Percentiles rank a stretch among this genome's conserved stretches.
Conservation (phyloP, 2,888 invertebrate species). For the Sphinx pinastri region DNA sequence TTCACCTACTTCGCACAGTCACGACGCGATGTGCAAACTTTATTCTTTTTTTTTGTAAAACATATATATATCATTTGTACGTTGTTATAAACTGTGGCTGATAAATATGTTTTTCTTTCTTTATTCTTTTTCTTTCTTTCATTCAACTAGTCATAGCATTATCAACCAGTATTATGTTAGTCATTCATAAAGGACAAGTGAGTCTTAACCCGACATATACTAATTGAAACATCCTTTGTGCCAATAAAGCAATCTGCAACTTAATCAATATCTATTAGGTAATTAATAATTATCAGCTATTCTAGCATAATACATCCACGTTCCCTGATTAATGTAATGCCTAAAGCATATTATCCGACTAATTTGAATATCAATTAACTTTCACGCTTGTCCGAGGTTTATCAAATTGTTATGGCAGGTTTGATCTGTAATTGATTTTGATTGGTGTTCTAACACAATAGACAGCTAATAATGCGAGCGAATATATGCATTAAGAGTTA, state of each 20-base stretch:
- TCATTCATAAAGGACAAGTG: conserved; percentile 11
- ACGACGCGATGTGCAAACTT: too few relatives aligned
- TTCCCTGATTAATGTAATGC: conserved; percentile 17
- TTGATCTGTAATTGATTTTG: conserved; percentile 15
- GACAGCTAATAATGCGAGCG: neutral
- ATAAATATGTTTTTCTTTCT: too few relatives aligned
- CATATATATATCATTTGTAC: too few relatives aligned
- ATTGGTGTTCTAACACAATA: neutral
- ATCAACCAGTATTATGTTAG: neutral
- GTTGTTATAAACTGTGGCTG: too few relatives aligned
- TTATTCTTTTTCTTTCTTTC: too few relatives aligned
- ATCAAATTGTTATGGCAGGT: conserved; percentile 21
- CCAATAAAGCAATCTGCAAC: conserved; percentile 5
- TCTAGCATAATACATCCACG: conserved; percentile 9
- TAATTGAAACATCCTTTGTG: conserved; percentile 21
- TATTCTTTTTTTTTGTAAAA: too few relatives aligned
- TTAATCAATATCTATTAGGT: conserved; percentile 22
- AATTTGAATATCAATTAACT: conserved; percentile 25
- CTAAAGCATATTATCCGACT: conserved; percentile 21
- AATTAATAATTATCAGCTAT: conserved; percentile 14
- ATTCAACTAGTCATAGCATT: too few relatives aligned
- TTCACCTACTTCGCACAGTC: too few relatives aligned
- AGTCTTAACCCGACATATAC: conserved; percentile 1
- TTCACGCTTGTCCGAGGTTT: conserved; percentile 22
- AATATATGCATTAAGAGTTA: neutral